phyloP scores from a whole-genome alignment of 2,888 invertebrate genomes.

The Clivina fossor region DNA sequence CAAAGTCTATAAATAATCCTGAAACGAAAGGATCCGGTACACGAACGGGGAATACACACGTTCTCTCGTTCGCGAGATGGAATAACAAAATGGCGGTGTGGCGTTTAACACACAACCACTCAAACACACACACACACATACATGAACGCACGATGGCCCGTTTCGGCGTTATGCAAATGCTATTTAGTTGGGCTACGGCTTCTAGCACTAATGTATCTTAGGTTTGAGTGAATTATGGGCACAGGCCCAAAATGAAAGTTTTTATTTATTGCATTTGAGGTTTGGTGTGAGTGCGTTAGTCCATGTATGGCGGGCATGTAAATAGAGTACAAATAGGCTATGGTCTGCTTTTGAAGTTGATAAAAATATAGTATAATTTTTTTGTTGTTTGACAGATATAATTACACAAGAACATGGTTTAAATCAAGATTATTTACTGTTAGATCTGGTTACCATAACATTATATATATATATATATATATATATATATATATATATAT shows the following conservation, averaged over 20 bases:
- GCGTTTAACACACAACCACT: slow-evolving; percentile 9
- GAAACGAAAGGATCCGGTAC: no score
- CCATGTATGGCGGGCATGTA: not conserved
- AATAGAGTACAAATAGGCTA: slow-evolving; percentile 1
- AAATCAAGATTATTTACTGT: no score
- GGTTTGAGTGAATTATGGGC: slow-evolving; percentile 27
- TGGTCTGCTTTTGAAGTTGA: no score
- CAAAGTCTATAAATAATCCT: no score
- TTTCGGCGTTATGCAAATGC: slow-evolving; percentile 25
- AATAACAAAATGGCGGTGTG: slow-evolving; percentile 24
- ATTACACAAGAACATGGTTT: no score
- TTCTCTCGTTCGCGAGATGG: slow-evolving; percentile 24
- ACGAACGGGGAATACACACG: no score
- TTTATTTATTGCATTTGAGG: slow-evolving; percentile 28
- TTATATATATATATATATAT: no score
- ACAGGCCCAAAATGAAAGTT: slow-evolving; percentile 23
- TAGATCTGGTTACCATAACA: no score
- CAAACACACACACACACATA: not conserved
- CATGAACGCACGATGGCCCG: not conserved
- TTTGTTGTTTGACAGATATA: no score
- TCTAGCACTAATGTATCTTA: slow-evolving; percentile 32
- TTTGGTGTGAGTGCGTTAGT: no score
- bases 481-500: no score
- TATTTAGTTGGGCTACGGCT: slow-evolving; percentile 27
- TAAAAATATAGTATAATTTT: no score